Base-by-base conservation (phyloP, 2,888 invertebrate genomes). In the Eremobia ochroleuca region DNA sequence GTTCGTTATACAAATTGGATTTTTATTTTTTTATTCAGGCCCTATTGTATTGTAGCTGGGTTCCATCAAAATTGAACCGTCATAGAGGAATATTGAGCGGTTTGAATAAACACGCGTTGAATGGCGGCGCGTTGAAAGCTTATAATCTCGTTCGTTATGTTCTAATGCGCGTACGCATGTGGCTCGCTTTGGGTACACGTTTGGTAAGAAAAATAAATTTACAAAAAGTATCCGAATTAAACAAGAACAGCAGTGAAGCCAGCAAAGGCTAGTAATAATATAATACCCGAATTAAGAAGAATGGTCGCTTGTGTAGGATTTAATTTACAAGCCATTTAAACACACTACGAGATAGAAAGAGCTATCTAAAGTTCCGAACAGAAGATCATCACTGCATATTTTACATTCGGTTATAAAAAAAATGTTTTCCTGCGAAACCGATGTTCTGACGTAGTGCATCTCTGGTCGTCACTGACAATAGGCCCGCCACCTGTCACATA, bases 101-200 rank as follows among this genome's bases (percentile, higher is more conserved):
- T 85, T 84, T 89, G 90, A 91, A 92, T 91, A 91, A 93, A 93
- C 91, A 92, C 87, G 83, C 85, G 87, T 82, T 91, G 90, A 91
- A 93, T 89, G 90, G 91, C 93, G 94, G 93, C 86, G 89, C 88
- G 93, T 92, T 93, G 93, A 94, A 94, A 94, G 94, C 91, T 92
- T 90, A 85, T 94, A 95, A 96, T 94, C 95, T 94, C 88, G 91
- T 94, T 95, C 92, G 94, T 93, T 93, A 94, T 92, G 92, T 93
- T 88, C 81, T 70, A 83, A 55, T 94, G 93, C 91, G 91, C 89
- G 92, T 93, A 89, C 94, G 91, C 92, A 93, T 88, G 73, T 83
- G 72, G 83, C 65, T 79, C 61, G 66, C 75, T 82, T 82, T 78
- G 25, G 25, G 28, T 25, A 0, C 13, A 58, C 43, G 1, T 25